Base-by-base conservation (phyloP, 2,888 invertebrate genomes). In the Cenopis cana region DNA sequence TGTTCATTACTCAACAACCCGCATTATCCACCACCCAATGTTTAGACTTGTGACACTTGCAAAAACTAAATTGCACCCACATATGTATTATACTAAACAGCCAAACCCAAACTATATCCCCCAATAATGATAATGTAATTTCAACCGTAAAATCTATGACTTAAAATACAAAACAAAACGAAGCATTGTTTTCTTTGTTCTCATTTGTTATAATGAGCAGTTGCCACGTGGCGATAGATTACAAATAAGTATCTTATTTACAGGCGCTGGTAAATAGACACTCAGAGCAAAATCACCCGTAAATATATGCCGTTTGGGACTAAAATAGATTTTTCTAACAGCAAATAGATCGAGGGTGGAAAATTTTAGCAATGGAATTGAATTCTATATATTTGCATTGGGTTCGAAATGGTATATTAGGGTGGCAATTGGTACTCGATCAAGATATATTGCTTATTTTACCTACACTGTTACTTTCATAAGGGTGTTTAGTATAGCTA, bases 161-260 rank as follows among this genome's bases (percentile, higher is more conserved):
- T n/a, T 62, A 52, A 36, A 36, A 18, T 52, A 20, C 33, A 20
- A 24, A 52, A 38, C 20, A 2, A 18, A 50, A 36, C 18, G 6
- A 1, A 10, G 24, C 1, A 4, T 14, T 9, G 14, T 52, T 33
- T 33, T 38, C 10, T 18, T 50, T 14, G 11, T 8, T 20, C n/a
- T n/a, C n/a, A 54, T 38, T 54, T 64, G 64, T 64, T 64, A 24
- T 38, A 54, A 38, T 54, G n/a, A n/a, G 14, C 50, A 52, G 38
- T 38, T n/a, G 64, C 36, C 65, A 60, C 70, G 70, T 66, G 70
- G 54, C 70, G 29, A 60, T 38, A 38, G 33, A 64, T 64, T 59
- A 65, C 41, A 12, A 36, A 41, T 52, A 24, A 24, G 24, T 24
- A 57, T 46, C 29, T 5, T 29, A 1, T 46, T 10, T 8, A 57